Base-by-base conservation (phyloP, 2,113 vertebrate genomes). In the Terrapene triunguis region DNA sequence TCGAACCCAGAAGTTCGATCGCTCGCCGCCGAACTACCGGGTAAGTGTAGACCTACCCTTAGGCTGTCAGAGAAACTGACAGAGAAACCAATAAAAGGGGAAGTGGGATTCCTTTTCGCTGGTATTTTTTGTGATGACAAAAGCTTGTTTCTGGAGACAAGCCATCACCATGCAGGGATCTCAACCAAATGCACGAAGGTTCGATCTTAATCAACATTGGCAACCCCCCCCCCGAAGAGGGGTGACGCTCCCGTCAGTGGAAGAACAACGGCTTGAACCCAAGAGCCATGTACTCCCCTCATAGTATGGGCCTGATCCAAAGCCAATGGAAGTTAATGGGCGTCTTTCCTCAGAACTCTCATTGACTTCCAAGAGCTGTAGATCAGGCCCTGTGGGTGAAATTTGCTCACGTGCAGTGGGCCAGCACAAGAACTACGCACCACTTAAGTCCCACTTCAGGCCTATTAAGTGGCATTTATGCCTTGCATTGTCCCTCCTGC, bases 211-310 rank as follows among this genome's bases (percentile, higher is more conserved):
- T 80, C 38, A 54, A n/a, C 25, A 88, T 59, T 80, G 24, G 62
- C 35, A 69, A 69, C 29, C 87, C 53, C 59, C 53, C 59, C n/a
- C 82, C 74, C 65, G 35, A 14, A 87, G 85, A 32, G 83, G 4
- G 17, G 8, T 27, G 48, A 80, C 50, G 9, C 10, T 89, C 51
- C 84, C 1, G 47, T 91, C 42, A 88, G 42, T 25, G 32, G 69
- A 38, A 91, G 83, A 90, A 82, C 47, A 27, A 25, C 42, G 21
- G 76, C 59, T 81, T n/a, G 0, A 92, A 8, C 32, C 38, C 13
- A 50, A 2, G 5, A 91, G 25, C 53, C 88, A 80, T 10, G 82
- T 11, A 12, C 1, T 25, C 35, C 88, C 10, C 2, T 8, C 0
- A 0, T 51, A 92, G 9, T 29, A 82, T 0, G 1, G 53, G 21